These are phyloP conservation scores for Mesoclemmys tuberculata DNA, from an alignment of 2,113 vertebrate genomes.

Conservation along the genomic window DNA sequence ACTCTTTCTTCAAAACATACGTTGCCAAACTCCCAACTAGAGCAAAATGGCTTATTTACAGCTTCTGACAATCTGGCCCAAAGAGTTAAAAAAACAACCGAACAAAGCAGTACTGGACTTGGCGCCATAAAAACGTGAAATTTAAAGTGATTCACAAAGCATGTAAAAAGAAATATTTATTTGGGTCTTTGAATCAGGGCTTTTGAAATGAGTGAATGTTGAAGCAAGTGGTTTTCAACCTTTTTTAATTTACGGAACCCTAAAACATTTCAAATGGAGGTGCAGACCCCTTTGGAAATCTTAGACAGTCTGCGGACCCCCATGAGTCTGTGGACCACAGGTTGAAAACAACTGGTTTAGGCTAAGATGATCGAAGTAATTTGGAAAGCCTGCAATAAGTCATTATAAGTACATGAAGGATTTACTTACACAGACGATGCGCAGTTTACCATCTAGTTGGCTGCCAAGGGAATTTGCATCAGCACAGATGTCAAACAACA, in stretches of 20 bases:
- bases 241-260: too few species aligned
- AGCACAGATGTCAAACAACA: not conserved
- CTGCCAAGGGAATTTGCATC: not conserved
- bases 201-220: not conserved
- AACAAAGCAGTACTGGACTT: not conserved
- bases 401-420: not conserved
- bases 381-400: not conserved
- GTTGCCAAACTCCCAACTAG: not conserved
- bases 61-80: not conserved
- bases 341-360: not conserved
- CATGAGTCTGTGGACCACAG: too few species aligned
- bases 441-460: not conserved
- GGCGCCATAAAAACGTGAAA: not conserved
- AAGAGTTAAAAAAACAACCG: not conserved
- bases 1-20: not conserved
- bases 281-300: too few species aligned
- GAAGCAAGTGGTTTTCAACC: too few species aligned
- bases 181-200: not conserved
- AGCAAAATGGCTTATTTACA: fast-evolving
- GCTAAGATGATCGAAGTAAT: not conserved
- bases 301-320: too few species aligned
- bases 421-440: not conserved
- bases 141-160: not conserved
- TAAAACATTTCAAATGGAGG: too few species aligned
- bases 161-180: not conserved